Base-by-base conservation (phyloP, 2,888 invertebrate genomes). In the Rhagonycha fulva region DNA sequence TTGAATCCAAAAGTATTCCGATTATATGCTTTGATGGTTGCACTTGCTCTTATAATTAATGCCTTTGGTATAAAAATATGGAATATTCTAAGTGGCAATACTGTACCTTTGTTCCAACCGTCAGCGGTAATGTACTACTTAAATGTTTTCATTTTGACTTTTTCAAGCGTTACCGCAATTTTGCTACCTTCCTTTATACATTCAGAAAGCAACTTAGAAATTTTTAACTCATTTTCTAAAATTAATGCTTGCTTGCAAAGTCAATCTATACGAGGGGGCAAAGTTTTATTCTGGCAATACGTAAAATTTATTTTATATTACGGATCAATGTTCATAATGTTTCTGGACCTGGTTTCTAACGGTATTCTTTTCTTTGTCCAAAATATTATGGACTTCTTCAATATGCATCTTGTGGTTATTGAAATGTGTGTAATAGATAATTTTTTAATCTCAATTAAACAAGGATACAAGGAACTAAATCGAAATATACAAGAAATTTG, bases 321-420 rank as follows among this genome's bases (percentile, higher is more conserved):
- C 12, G 47, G 47, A n/a, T 7, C 12, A 7, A 7, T 47, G 12
- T n/a, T n/a, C 1, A 0, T 47, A n/a, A 7, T n/a, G 0, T 0
- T 47, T 4, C 1, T 47, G n/a, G 2, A 47, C n/a, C n/a, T n/a
- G n/a, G n/a, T n/a, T n/a, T n/a, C n/a, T n/a, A n/a, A 7, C 12
- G 12, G 0, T 12, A 12, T 0, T 12, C 0, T 12, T 3, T 12
- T 12, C 1, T 32, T 12, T 4, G 0, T 32, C 3, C 0, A 0
- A 4, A 4, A 32, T 4, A 32, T 32, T 32, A 4, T 12, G 4
- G 4, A 0, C 12, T 12, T 12, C 12, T 0, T 32, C 4, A 3
- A 12, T 4, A 32, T 4, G 3, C 32, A 32, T 4, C 12, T 12
- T 12, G 4, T 0, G 11, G 0, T 32, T 12, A 3, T 32, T 12